Evolutionary conservation across 2,113 vertebrate genomes (phyloP).

Genomic region (Aphyosemion australe): DNA sequence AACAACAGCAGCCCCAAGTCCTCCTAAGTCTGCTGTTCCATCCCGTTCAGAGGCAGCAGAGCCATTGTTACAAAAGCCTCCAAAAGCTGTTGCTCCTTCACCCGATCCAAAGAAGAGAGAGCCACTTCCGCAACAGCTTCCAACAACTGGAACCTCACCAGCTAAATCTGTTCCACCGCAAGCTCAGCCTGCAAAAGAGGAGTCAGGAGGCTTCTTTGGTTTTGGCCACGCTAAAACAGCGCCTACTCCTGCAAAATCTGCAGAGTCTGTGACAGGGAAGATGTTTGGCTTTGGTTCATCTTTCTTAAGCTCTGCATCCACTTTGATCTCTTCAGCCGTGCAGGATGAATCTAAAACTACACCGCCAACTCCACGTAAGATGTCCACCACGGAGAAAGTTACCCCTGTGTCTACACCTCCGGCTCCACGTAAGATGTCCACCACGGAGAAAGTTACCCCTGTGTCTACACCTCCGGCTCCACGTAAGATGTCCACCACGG

Average conservation of each 20-base stretch:
- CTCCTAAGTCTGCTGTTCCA: slow-evolving; percentile 64
- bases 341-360: slow-evolving; percentile 70
- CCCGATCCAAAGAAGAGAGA: slow-evolving; percentile 3
- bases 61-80: not conserved
- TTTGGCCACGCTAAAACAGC: slow-evolving; percentile 75
- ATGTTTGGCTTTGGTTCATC: slow-evolving; percentile 78
- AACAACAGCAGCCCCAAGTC: slow-evolving; percentile 49
- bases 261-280: slow-evolving; percentile 75
- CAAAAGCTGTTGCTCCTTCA: slow-evolving; percentile 35
- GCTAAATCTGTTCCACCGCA: slow-evolving; percentile 48
- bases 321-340: slow-evolving; percentile 75
- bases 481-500: too few relatives aligned
- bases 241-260: slow-evolving; percentile 57
- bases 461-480: slow-evolving; percentile 27
- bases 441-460: too few relatives aligned
- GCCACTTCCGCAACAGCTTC: not conserved
- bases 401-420: not conserved
- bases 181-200: slow-evolving; percentile 73
- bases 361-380: slow-evolving; percentile 29
- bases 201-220: slow-evolving; percentile 75
- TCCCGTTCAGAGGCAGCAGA: slow-evolving; percentile 5
- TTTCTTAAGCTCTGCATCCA: slow-evolving; percentile 79
- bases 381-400: too few relatives aligned
- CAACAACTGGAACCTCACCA: slow-evolving; percentile 10
- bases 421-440: too few relatives aligned